phyloP scores from a whole-genome alignment of 2,797 vertebrate species.

The Enteromius fasciolatus region DNA sequence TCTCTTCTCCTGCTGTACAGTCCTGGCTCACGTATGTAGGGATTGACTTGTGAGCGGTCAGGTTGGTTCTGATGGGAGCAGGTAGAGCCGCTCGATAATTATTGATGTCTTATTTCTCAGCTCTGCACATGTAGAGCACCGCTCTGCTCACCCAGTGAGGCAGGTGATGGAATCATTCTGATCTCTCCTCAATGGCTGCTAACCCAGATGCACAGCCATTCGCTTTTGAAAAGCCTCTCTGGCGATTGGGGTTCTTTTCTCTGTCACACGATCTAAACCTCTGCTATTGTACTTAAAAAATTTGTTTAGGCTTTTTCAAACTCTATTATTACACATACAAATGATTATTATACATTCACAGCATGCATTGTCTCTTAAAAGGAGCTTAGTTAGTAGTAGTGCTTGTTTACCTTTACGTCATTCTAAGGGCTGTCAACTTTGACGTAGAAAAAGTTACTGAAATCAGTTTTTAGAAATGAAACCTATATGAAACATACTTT shows the following conservation, averaged over 20 bases:
- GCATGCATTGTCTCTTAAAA: neutral
- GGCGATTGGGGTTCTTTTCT: constrained; percentile 38
- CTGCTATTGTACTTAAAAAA: neutral
- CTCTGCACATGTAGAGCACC: constrained; percentile 47
- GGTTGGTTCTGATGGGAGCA: constrained; percentile 34
- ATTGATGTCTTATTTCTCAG: constrained; percentile 61
- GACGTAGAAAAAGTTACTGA: neutral
- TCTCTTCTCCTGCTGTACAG: neutral
- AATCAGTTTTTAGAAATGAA: neutral
- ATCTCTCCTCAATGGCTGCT: constrained; percentile 49
- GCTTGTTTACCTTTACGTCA: neutral
- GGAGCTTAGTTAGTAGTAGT: neutral
- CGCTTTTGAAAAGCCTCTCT: constrained; percentile 50
- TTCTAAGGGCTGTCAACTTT: constrained; percentile 6
- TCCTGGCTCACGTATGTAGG: constrained; percentile 1
- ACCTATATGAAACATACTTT: neutral
- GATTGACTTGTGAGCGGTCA: constrained; percentile 34
- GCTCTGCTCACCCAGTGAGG: constrained; percentile 36
- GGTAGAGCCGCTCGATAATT: constrained; percentile 58
- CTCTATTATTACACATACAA: neutral
- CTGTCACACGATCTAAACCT: constrained; percentile 13
- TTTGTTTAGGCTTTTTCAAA: neutral
- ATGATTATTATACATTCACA: neutral
- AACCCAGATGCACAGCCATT: constrained; percentile 50
- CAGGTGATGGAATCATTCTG: constrained; percentile 57